These are phyloP conservation scores for Cybosia mesomella DNA, from an alignment of 2,888 invertebrate species.

Conservation along the genomic window DNA sequence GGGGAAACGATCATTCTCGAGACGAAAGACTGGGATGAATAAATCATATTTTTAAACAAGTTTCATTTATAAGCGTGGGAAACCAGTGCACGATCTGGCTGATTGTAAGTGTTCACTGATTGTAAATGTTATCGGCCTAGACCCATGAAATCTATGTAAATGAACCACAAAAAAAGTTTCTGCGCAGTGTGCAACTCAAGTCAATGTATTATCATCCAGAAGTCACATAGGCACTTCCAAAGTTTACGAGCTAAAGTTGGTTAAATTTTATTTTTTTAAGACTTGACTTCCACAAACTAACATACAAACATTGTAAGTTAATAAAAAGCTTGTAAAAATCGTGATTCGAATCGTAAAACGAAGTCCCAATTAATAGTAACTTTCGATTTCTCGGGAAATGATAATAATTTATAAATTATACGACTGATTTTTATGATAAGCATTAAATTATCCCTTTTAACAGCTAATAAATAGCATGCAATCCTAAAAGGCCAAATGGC, in stretches of 20 bases:
- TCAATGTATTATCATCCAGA: too few species aligned
- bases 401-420: constrained; percentile 8
- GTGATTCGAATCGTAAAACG: not conserved
- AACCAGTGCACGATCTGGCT: too few species aligned
- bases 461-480: constrained; percentile 34
- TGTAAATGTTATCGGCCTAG: too few species aligned
- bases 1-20: constrained; percentile 16
- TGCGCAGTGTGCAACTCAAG: too few species aligned
- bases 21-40: not conserved
- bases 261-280: too few species aligned
- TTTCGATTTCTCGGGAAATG: not conserved
- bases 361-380: constrained; percentile 8
- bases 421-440: constrained; percentile 15
- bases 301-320: not conserved
- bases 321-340: constrained; percentile 1
- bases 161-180: too few species aligned
- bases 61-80: not conserved
- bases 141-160: too few species aligned
- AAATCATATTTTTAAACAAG: not conserved
- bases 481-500: constrained; percentile 33
- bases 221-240: too few species aligned
- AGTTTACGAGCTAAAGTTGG: too few species aligned
- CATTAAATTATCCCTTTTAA: constrained; percentile 25
- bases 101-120: too few species aligned
- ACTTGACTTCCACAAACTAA: not conserved